Percentiles rank a stretch among this genome's conserved stretches.
phyloP scores from a whole-genome alignment of 1,140 invertebrate genomes.

The Apis laboriosa region DNA sequence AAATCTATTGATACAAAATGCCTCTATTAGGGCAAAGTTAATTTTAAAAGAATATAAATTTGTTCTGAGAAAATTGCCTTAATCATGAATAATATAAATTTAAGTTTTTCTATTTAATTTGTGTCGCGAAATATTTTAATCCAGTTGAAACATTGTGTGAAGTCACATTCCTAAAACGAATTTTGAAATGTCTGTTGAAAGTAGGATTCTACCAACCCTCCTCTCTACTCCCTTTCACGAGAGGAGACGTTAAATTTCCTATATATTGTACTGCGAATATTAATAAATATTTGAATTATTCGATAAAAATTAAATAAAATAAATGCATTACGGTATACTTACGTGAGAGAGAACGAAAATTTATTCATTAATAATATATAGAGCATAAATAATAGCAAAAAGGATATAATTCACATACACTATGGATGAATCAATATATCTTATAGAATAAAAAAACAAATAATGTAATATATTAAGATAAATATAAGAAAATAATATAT shows the following conservation, averaged over 20 bases:
- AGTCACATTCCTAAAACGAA: constrained; percentile 61
- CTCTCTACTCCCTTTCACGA: constrained; percentile 48
- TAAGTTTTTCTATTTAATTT: constrained; percentile 36
- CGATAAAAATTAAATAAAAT: background rate
- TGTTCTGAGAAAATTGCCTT: constrained; percentile 20
- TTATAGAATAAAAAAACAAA: constrained; percentile 3
- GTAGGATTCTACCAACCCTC: constrained; percentile 13
- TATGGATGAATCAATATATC: constrained; percentile 22
- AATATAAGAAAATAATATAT: constrained; percentile 27
- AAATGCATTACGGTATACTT: constrained; percentile 59
- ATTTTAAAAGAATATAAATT: constrained; percentile 38
- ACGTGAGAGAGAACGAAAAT: constrained; percentile 60
- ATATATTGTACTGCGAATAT: constrained; percentile 7
- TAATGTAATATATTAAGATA: constrained; percentile 16
- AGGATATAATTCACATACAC: background rate
- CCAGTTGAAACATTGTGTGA: constrained; percentile 62
- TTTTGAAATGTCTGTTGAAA: constrained; percentile 47
- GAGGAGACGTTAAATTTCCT: constrained; percentile 44
- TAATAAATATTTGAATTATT: background rate
- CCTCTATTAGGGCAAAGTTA: constrained; percentile 20
- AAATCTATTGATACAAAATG: constrained; percentile 24
- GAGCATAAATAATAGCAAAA: constrained; percentile 9
- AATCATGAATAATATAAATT: constrained; percentile 24
- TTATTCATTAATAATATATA: constrained; percentile 48
- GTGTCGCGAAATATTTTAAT: constrained; percentile 61